Evolutionary conservation across 2,113 vertebrate genomes (phyloP), one percentile per base, ranked within the genome.

Genomic region (Cathartes aura): DNA sequence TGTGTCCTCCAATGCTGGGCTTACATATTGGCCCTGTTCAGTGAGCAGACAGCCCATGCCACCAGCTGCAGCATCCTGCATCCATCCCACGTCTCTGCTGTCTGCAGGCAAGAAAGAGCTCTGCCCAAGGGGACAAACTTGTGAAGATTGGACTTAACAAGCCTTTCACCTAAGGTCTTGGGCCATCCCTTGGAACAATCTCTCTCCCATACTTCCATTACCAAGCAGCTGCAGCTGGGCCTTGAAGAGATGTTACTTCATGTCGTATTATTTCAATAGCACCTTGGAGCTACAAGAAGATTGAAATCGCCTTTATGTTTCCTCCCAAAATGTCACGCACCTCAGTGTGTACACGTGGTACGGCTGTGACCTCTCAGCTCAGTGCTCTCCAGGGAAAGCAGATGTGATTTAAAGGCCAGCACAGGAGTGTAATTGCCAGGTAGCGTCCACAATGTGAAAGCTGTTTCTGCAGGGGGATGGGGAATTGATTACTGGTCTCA

Each of bases 201-300:
- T 42, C 15, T 66, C 45, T 82, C 45, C 47, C 58, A 5, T 30
- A 1, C 18, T 56, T 48, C 79, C 45, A 10, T 50, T 26, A 24
- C 34, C 52, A 27, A 34, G 6, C 60, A 88, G 88, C 47, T 82
- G 75, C 48, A 68, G 48, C 45, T 3, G 60, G 48, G 26, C 52
- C 62, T 78, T 73, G 48, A 50, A 86, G 67, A 78, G 80, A 32
- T 78, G 63, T 40, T 43, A n/a, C 89, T 94, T 85, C 80, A 29
- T 19, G 26, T 42, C 2, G 0, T 6, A 3, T 83, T 62, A 43
- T 82, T 91, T 63, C 81, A 17, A 0, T 12, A 55, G 67, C 63
- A n/a, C 71, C 83, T 67, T 5, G 9, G 76, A 91, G 76, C 55
- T 38, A 10, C 4, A 20, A 12, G 71, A 17, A 86, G 47, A 63